Evolutionary conservation across 2,113 vertebrate genomes (phyloP), one percentile per base, ranked within the genome.

Genomic region (Euleptes europaea): DNA sequence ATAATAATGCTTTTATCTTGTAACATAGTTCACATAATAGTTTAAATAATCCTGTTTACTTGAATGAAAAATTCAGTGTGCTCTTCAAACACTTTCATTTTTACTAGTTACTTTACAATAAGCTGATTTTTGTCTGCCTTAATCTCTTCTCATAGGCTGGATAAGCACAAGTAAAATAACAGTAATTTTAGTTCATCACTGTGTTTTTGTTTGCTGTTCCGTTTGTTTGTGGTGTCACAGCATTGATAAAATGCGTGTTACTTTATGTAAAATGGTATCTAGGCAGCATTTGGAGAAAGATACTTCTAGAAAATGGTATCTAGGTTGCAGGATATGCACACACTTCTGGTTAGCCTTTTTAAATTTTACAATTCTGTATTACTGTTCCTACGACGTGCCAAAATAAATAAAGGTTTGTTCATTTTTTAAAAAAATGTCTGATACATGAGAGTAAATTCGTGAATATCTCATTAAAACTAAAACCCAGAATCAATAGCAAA

Each of bases 1-100:
- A 0, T 71, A 38, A 13, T 15, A 51, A 13, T 67, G 44, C 19
- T n/a, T 13, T 60, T n/a, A 60, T 63, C 12, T 44, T 82, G 10
- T 72, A 69, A 1, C 15, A 54, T 13, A 60, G 54, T 84, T 63
- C 17, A 40, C 6, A 28, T 26, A 51, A n/a, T 42, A n/a, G 35
- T 42, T 60, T 63, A 65, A 57, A 57, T 19, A 70, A 65, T 5
- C 5, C 26, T 0, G 49, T n/a, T 79, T 33, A 83, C 81, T 87
- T 87, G 47, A 86, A 90, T 88, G 69, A 47, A 83, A 69, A 60
- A 67, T 54, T 40, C 54, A 74, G 38, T 0, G 79, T 0, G 42
- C 42, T 86, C 33, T 83, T 54, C 75, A 89, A 90, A 83, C 83
- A 83, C 67, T 88, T 90, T 84, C 70, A 65, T 91, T 86, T 84